Evolutionary conservation across 2,113 vertebrate genomes (phyloP), one percentile per base, ranked within the genome.

Genomic region (Hippocampus barbouri): DNA sequence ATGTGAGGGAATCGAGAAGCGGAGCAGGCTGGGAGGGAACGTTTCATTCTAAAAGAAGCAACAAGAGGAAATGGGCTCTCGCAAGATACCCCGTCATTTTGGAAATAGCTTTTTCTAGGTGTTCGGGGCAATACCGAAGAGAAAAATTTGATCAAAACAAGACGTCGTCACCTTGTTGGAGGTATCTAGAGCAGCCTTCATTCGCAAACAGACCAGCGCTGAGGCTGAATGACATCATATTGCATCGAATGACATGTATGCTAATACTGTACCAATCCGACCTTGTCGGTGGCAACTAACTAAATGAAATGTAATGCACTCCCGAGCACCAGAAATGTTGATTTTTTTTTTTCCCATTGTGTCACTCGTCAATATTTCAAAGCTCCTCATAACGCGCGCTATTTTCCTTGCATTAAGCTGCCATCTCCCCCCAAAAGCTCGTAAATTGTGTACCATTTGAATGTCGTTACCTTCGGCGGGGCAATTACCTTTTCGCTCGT

Each of bases 361-460:
- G 38, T 57, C 56, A 81, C 67, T 76, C 69, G 74, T 83, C 84
- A 43, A 56, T 79, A 74, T 78, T 79, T 30, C 66, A 77, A 75
- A 66, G 62, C 66, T 34, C 60, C 53, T 68, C 61, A 69, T 54
- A 68, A 49, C 67, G 74, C 45, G 27, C 57, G 66, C 79, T 84
- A 83, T 83, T 83, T 85, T 77, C 79, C 71, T 71, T 79, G 68
- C 68, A 87, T 85, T 85, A 85, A 86, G 69, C 74, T 84, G 78
- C 85, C 85, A 83, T 83, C 78, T 60, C 9, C 34, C 10, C 66
- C 74, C 82, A 79, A 79, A 78, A 66, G 74, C 79, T 80, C 74
- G 68, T 81, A 80, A 86, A 87, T 78, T 79, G 73, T 38, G 40
- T 72, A 69, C 63, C 60, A 78, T 83, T 82, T 80, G 72, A 85